Evolutionary conservation across 2,888 invertebrate species (phyloP).

Genomic region (Herminia tarsipennalis): DNA sequence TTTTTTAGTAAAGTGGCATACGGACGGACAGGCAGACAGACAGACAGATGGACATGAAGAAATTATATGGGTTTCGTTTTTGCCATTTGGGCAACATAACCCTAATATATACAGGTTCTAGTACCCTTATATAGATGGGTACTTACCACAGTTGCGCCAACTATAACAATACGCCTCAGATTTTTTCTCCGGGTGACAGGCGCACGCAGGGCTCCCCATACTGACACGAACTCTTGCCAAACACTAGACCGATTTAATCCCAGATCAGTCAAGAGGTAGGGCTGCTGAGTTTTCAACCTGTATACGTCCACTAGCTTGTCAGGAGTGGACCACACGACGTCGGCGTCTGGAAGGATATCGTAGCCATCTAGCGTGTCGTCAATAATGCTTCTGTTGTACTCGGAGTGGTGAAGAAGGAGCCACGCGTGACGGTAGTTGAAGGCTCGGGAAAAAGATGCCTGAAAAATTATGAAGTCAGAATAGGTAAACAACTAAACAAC

Average conservation of each 20-base stretch:
- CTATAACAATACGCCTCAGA: slow-evolving; percentile 57
- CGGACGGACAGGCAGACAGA: too few species aligned
- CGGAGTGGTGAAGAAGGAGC: slow-evolving; percentile 59
- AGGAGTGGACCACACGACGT: slow-evolving; percentile 60
- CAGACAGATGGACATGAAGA: too few species aligned
- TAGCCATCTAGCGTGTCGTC: slow-evolving; percentile 41
- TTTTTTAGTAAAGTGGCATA: too few species aligned
- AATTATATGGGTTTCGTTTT: too few species aligned
- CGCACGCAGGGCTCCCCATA: slow-evolving; percentile 54
- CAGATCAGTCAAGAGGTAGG: slow-evolving; percentile 46
- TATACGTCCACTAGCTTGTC: slow-evolving; percentile 63
- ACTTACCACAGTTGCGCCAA: slow-evolving; percentile 62
- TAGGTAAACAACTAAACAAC: too few species aligned
- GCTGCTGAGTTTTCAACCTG: slow-evolving; percentile 48
- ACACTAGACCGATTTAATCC: slow-evolving; percentile 33
- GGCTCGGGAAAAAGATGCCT: slow-evolving; percentile 67
- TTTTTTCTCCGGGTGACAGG: slow-evolving; percentile 61
- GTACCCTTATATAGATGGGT: too few species aligned
- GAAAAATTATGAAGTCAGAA: slow-evolving; percentile 10
- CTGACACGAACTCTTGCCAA: slow-evolving; percentile 31
- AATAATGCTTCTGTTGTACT: slow-evolving; percentile 40
- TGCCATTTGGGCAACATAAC: too few species aligned
- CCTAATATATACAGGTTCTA: too few species aligned
- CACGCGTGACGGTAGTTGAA: slow-evolving; percentile 69
- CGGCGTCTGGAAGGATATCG: slow-evolving; percentile 67